A percentile compares a stretch with the other conserved stretches of the same genome.
These are phyloP conservation scores for Ceratosolen fusciceps DNA, from an alignment of 1,140 invertebrate species.

Conservation along the genomic window DNA sequence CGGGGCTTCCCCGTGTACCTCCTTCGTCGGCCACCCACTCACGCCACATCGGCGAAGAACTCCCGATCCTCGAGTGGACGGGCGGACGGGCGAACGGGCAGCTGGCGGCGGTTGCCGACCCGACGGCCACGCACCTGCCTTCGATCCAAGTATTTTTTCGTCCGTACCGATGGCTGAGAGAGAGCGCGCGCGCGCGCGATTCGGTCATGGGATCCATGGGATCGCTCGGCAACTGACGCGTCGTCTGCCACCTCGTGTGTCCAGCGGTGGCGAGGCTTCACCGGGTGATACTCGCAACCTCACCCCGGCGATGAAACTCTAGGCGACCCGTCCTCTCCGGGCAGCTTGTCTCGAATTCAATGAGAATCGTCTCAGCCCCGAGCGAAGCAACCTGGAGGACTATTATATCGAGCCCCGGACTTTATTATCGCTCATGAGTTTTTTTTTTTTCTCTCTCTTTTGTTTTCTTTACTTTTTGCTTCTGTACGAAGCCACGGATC, in stretches of 20 bases:
- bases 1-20: neutral
- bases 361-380: no score
- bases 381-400: no score
- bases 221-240: conserved; percentile 19
- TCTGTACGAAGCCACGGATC: no score
- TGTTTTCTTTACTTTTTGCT: no score
- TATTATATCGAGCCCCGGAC: no score
- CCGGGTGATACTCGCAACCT: neutral
- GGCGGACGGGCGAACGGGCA: no score
- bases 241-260: neutral
- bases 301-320: neutral
- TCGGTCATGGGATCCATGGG: neutral
- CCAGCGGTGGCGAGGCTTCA: neutral
- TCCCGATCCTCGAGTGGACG: no score
- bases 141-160: neutral
- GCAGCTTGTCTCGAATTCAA: no score
- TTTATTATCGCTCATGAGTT: no score
- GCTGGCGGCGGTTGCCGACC: conserved; percentile 25
- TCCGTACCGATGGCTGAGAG: conserved; percentile 4
- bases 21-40: no score
- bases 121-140: conserved; percentile 27
- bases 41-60: no score
- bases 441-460: no score
- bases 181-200: neutral
- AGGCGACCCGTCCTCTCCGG: neutral